Percentiles rank a stretch among this genome's conserved stretches.
Conservation (phyloP, 2,113 vertebrate genomes). For the Lepidiolamprologus cunningtoni region DNA sequence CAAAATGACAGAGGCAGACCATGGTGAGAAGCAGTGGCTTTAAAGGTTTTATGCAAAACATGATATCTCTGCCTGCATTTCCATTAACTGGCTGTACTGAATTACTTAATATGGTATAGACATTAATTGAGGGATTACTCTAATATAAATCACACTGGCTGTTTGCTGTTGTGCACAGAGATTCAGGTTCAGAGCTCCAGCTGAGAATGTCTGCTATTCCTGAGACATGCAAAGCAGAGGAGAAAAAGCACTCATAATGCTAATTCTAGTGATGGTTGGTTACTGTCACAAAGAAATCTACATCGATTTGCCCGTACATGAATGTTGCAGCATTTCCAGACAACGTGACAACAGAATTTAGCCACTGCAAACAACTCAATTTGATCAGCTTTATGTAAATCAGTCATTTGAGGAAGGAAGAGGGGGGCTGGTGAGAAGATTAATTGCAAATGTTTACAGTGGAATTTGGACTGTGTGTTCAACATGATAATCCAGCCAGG, state of each 20-base stretch:
- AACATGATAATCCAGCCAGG: conserved; percentile 66
- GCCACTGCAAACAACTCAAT: conserved; percentile 69
- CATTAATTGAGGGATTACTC: conserved; percentile 77
- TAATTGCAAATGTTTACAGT: conserved; percentile 75
- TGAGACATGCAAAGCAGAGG: conserved; percentile 7
- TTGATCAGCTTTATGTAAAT: conserved; percentile 75
- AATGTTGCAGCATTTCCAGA: conserved; percentile 42
- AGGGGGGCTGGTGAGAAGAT: conserved; percentile 35
- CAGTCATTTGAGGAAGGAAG: conserved; percentile 22
- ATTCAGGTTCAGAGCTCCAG: conserved; percentile 42
- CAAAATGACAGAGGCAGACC: conserved; percentile 58
- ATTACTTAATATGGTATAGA: conserved; percentile 73
- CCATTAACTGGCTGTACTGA: conserved; percentile 67
- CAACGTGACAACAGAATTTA: conserved; percentile 51
- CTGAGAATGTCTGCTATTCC: conserved; percentile 14
- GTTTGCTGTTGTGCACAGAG: conserved; percentile 62
- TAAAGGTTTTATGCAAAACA: conserved; percentile 76
- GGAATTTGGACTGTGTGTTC: conserved; percentile 72
- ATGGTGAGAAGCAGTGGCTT: conserved; percentile 49
- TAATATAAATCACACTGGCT: conserved; percentile 60
- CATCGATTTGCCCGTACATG: neutral
- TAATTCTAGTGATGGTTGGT: conserved; percentile 6
- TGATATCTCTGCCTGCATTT: conserved; percentile 61
- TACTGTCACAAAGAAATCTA: conserved; percentile 30
- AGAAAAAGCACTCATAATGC: neutral